Conservation (phyloP, 2,888 invertebrate species). For the Zygothrica quintamaculata region DNA sequence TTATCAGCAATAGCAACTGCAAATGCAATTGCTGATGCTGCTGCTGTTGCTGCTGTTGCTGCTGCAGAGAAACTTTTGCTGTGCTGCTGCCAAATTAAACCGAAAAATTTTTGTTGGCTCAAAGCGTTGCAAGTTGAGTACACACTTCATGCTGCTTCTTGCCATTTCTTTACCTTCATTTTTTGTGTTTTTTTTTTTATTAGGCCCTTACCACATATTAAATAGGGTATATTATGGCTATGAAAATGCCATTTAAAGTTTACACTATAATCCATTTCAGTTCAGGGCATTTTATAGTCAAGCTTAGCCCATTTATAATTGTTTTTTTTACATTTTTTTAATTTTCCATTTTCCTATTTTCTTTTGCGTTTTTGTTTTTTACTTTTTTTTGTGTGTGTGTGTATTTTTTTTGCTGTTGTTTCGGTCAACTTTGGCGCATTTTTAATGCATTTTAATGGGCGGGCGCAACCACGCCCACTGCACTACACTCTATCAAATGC, state of each 20-base stretch:
- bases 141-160: constrained; percentile 7
- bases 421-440: constrained; percentile 51
- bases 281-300: too few species aligned
- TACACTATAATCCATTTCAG: too few species aligned
- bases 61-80: constrained; percentile 57
- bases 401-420: constrained; percentile 4
- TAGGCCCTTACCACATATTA: constrained; percentile 6
- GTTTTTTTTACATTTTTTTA: too few species aligned
- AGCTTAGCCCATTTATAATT: too few species aligned
- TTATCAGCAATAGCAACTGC: constrained; percentile 3
- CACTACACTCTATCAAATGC: constrained; percentile 62
- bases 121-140: constrained; percentile 39
- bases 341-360: too few species aligned
- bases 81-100: constrained; percentile 72
- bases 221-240: constrained; percentile 19
- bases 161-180: not conserved
- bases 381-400: constrained; percentile 14
- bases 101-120: constrained; percentile 51
- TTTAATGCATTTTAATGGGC: constrained; percentile 65
- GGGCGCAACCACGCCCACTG: constrained; percentile 12
- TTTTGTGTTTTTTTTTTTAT: constrained; percentile 17
- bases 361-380: constrained; percentile 12
- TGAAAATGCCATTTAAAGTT: not conserved
- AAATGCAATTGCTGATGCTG: constrained; percentile 14
- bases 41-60: constrained; percentile 19